A percentile compares a stretch with the other conserved stretches of the same genome.
These are phyloP conservation scores for Kradibia gibbosae DNA, from an alignment of 1,140 invertebrate species.

Conservation along the genomic window DNA sequence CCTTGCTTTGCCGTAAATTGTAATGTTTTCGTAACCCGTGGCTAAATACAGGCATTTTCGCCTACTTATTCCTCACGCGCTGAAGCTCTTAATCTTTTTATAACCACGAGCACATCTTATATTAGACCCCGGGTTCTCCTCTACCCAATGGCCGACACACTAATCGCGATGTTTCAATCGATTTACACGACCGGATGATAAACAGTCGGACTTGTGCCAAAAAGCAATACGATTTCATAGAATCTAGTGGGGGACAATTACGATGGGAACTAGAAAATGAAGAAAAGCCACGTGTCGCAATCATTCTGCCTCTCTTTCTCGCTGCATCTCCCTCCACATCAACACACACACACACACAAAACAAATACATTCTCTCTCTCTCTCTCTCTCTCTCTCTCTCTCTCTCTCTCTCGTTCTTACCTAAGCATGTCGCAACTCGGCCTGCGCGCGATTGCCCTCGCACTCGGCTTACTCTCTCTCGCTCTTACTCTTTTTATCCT, in stretches of 20 bases:
- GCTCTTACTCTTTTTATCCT: background rate
- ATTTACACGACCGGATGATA: background rate
- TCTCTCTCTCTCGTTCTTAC: background rate
- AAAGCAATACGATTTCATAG: background rate
- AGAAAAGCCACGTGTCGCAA: slow-evolving; percentile 32
- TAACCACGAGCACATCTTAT: background rate
- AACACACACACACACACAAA: background rate
- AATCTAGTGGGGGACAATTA: no score
- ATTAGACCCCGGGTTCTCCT: background rate
- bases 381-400: background rate
- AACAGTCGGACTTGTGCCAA: background rate
- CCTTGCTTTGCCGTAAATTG: background rate
- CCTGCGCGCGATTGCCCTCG: background rate
- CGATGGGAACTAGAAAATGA: background rate
- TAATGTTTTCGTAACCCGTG: background rate
- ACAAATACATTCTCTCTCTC: background rate
- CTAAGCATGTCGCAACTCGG: background rate
- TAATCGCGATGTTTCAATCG: background rate
- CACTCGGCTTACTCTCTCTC: no score
- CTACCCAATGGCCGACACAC: background rate
- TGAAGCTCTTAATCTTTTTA: background rate
- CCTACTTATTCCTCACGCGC: background rate
- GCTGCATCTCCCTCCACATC: background rate
- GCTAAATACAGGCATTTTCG: background rate
- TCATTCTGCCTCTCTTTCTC: background rate